Base-by-base conservation (phyloP, 2,797 vertebrate species). In the Alca torda region DNA sequence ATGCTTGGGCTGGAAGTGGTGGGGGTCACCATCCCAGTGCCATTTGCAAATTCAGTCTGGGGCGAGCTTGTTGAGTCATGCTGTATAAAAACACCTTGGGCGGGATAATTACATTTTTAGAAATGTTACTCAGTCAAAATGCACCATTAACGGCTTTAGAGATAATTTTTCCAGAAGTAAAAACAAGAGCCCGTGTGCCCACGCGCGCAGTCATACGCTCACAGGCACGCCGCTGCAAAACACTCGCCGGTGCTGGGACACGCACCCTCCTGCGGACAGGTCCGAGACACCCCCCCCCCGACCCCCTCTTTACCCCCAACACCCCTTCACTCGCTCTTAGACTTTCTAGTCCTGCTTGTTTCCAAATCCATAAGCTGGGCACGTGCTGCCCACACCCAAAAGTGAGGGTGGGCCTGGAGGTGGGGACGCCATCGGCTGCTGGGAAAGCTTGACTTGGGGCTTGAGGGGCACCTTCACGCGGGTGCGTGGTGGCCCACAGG, bases 151-250 rank as follows among this genome's bases (percentile, higher is more conserved):
- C 70, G 56, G 72, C 74, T 93, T 90, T 43, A 60, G 63, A 89
- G 21, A 59, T 33, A 67, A 70, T 84, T 82, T 60, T 41, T 94
- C 67, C 8, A 0, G 15, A 79, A 59, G 41, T 10, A 63, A 93
- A 93, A 93, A 25, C 26, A 80, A 89, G 56, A 80, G 53, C 37
- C 59, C 4, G 2, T 30, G 26, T 26, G 63, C 45, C 54, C 56
- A 77, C 2, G 0, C 4, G 0, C 13, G 43, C 30, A 84, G 35
- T 31, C 50, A 23, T 1, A 6, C 0, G 0, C 57, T 56, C 53
- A 20, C 25, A 60, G 78, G 60, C 5, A 15, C 0, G 2, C 17
- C 33, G 39, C 25, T n/a, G 50, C 3, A 8, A 75, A 87, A 78
- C 53, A 56, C 6, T 7, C 13, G 9, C 57, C 3, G 41, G 41